phyloP scores from a whole-genome alignment of 2,797 vertebrate genomes.

The Oophaga sylvatica region DNA sequence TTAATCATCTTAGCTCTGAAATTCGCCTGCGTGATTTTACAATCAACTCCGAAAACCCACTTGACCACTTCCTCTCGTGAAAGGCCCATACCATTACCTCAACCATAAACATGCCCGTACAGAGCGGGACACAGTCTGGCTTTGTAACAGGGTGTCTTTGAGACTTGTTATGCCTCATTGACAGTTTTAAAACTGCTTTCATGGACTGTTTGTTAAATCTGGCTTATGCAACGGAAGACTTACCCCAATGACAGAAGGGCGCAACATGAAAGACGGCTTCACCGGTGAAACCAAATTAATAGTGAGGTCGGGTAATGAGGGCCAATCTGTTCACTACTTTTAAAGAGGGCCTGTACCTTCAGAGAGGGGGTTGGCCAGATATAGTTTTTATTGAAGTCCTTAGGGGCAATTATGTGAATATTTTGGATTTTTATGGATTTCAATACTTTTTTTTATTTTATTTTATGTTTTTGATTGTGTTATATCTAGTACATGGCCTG shows the following conservation, averaged over 20 bases:
- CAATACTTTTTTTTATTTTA: not conserved
- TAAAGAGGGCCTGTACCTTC: not conserved
- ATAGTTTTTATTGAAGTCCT: not conserved
- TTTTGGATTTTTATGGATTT: not conserved
- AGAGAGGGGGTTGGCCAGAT: not conserved
- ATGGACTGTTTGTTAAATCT: conserved; percentile 50
- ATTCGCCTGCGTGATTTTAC: not conserved
- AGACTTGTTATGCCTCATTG: conserved; percentile 46
- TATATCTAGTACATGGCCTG: too few relatives aligned
- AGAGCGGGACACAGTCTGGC: conserved; percentile 33
- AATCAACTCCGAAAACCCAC: conserved; percentile 6
- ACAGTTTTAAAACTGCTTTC: conserved; percentile 53
- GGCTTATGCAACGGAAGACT: conserved; percentile 39
- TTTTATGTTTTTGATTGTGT: too few relatives aligned
- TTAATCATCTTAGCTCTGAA: not conserved
- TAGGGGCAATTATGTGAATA: not conserved
- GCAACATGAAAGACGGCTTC: conserved; percentile 25
- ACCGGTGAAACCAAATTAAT: conserved; percentile 5
- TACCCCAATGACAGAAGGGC: conserved; percentile 33
- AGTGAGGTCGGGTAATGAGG: not conserved
- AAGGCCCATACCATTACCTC: conserved; percentile 18
- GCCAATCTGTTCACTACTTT: not conserved
- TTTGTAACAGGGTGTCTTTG: conserved; percentile 43
- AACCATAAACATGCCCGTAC: conserved; percentile 9
- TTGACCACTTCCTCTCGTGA: conserved; percentile 27